Percentiles rank a stretch among this genome's conserved stretches.
Evolutionary conservation across 2,888 invertebrate genomes (phyloP).

Genomic region (Aspidapion aeneum): DNA sequence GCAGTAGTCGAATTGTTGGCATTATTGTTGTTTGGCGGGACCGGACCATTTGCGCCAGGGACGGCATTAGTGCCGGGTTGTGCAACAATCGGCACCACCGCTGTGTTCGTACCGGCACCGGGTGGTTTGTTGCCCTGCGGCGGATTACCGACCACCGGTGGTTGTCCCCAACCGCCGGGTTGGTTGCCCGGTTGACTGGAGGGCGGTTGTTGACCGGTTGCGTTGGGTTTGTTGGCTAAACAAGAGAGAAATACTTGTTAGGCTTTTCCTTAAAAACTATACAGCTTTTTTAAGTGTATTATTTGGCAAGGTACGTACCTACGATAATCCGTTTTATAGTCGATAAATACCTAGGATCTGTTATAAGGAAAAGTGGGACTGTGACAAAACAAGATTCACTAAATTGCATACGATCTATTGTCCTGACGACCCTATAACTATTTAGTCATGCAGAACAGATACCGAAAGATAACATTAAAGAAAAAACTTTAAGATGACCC

Average conservation of each 20-base stretch:
- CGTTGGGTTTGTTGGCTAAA: slow-evolving; percentile 44
- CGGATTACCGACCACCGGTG: slow-evolving; percentile 1
- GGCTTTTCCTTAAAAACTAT: too few species aligned
- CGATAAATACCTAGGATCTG: too few species aligned
- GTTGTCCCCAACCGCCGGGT: neutral
- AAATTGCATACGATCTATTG: too few species aligned
- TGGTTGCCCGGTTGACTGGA: slow-evolving; percentile 43
- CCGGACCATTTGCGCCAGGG: slow-evolving; percentile 30
- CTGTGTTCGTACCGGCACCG: slow-evolving; percentile 28
- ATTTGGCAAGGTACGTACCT: too few species aligned
- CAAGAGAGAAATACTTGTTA: slow-evolving; percentile 7
- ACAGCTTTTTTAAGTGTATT: too few species aligned
- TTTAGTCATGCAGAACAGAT: too few species aligned
- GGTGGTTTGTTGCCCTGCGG: slow-evolving; percentile 14
- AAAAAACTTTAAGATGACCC: too few species aligned
- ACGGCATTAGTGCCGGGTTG: slow-evolving; percentile 17
- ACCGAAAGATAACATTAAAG: too few species aligned
- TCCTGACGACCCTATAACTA: too few species aligned
- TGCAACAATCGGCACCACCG: slow-evolving; percentile 20
- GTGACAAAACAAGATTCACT: too few species aligned
- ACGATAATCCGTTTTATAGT: too few species aligned
- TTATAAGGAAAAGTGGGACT: too few species aligned
- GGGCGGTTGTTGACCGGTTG: slow-evolving; percentile 51
- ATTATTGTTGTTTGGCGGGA: slow-evolving; percentile 38
- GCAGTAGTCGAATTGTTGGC: slow-evolving; percentile 71